Conservation (phyloP, 2,888 invertebrate genomes). For the Lasioglossum figueresi region DNA sequence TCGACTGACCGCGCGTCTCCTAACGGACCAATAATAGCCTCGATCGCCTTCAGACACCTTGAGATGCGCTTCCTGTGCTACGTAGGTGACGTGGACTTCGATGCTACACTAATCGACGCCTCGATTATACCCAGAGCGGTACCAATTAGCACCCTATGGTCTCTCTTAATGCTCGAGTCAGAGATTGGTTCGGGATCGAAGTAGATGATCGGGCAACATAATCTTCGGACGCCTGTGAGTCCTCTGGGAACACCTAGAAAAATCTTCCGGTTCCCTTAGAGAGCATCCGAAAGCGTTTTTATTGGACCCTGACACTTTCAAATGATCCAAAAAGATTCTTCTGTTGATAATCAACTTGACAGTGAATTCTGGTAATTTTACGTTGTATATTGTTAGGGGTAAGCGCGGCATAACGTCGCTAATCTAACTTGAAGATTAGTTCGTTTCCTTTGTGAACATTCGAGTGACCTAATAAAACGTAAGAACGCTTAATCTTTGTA, state of each 20-base stretch:
- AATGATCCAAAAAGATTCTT: too few species aligned
- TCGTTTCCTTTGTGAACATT: too few species aligned
- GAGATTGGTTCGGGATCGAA: background rate
- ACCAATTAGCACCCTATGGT: slow-evolving; percentile 56
- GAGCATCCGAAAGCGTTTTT: background rate
- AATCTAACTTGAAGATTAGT: too few species aligned
- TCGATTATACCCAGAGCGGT: slow-evolving; percentile 62
- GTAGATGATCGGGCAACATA: background rate
- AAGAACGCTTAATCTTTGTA: background rate
- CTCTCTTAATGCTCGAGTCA: background rate
- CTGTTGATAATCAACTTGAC: too few species aligned
- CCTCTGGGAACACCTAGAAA: background rate
- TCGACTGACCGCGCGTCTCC: slow-evolving; percentile 41
- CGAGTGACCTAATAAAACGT: background rate
- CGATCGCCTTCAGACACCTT: slow-evolving; percentile 48
- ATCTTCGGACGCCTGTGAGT: background rate
- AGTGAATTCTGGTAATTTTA: too few species aligned
- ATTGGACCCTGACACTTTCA: background rate
- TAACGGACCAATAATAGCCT: slow-evolving; percentile 56
- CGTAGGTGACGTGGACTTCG: slow-evolving; percentile 43
- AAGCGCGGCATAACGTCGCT: too few species aligned
- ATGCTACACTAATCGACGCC: slow-evolving; percentile 65
- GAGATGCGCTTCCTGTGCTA: slow-evolving; percentile 55
- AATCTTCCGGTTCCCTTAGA: background rate
- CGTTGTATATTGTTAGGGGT: too few species aligned